Evolutionary conservation across 2,797 vertebrate genomes (phyloP).

Genomic region (Stomatorhinus walkeri): DNA sequence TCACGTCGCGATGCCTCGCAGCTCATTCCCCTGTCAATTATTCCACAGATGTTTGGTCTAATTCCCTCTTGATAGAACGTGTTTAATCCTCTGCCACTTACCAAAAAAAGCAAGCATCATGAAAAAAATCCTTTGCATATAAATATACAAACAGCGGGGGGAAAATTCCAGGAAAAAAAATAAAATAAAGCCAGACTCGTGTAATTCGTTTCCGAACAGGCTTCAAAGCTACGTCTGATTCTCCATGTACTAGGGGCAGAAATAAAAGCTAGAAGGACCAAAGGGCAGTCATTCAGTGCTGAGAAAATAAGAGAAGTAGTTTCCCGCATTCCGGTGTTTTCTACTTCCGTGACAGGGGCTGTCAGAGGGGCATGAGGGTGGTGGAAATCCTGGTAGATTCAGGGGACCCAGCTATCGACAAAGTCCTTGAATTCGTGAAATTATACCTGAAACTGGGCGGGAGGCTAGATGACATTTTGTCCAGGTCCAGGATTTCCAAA

Average conservation of each 20-base stretch:
- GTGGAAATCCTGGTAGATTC: not conserved
- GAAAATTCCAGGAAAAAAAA: slow-evolving; percentile 14
- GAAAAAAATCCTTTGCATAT: slow-evolving; percentile 25
- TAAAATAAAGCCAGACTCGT: slow-evolving; percentile 2
- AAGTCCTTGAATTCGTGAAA: not conserved
- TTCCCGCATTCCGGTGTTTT: not conserved
- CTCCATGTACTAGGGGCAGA: slow-evolving; percentile 29
- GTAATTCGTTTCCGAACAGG: slow-evolving; percentile 39
- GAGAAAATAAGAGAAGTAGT: not conserved
- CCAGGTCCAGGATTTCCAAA: not conserved
- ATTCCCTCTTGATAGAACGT: slow-evolving; percentile 55
- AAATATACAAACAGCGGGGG: slow-evolving; percentile 35
- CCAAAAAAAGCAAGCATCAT: slow-evolving; percentile 41
- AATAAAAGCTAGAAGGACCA: slow-evolving; percentile 10
- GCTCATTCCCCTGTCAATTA: slow-evolving; percentile 57
- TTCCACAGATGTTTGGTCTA: slow-evolving; percentile 63
- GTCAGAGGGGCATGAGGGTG: not conserved
- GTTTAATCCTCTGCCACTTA: slow-evolving; percentile 46
- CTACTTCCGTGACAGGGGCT: not conserved
- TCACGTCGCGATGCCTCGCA: slow-evolving; percentile 56
- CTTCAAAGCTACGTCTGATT: slow-evolving; percentile 36
- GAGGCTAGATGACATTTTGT: not conserved
- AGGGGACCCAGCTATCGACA: not conserved
- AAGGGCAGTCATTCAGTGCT: not conserved
- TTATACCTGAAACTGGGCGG: not conserved